Conservation (phyloP, 64 coral and sea anemone genomes). For the Montipora cactus region DNA sequence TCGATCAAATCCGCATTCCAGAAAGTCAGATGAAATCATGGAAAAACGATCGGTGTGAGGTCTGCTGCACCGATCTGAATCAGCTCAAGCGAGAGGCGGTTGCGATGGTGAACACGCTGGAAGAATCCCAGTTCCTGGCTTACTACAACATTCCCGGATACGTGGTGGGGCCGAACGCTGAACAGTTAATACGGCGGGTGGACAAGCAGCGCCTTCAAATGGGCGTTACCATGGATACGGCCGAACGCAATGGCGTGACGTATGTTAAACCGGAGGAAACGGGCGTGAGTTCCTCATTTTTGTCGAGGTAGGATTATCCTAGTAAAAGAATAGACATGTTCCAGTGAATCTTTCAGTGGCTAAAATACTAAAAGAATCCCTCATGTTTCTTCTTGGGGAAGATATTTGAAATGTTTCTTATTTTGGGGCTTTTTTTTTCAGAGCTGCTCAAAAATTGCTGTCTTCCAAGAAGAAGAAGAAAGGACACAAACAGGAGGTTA, state of each 20-base stretch:
- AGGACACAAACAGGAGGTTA: constrained; percentile 58
- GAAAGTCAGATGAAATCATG: constrained; percentile 94
- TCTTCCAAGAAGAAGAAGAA: constrained; percentile 94
- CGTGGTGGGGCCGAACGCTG: constrained; percentile 89
- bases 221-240: constrained; percentile 59
- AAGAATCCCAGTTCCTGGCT: constrained; percentile 96
- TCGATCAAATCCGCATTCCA: constrained; percentile 87
- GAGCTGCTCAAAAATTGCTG: constrained; percentile 91
- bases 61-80: constrained; percentile 89
- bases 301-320: constrained; percentile 66
- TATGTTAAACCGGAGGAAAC: constrained; percentile 76
- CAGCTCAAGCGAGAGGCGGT: constrained; percentile 94
- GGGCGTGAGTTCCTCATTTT: constrained; percentile 55
- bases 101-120: constrained; percentile 91
- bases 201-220: constrained; percentile 76
- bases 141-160: constrained; percentile 96
- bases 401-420: background rate
- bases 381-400: background rate
- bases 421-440: background rate
- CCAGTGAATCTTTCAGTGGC: too few relatives aligned
- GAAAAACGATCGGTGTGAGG: constrained; percentile 86
- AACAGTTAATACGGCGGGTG: constrained; percentile 79
- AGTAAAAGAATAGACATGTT: background rate
- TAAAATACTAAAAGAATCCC: background rate
- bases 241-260: constrained; percentile 57